Evolutionary conservation across 2,113 vertebrate species (phyloP), one percentile per base, ranked within the genome.

Genomic region (Leiothrix lutea): DNA sequence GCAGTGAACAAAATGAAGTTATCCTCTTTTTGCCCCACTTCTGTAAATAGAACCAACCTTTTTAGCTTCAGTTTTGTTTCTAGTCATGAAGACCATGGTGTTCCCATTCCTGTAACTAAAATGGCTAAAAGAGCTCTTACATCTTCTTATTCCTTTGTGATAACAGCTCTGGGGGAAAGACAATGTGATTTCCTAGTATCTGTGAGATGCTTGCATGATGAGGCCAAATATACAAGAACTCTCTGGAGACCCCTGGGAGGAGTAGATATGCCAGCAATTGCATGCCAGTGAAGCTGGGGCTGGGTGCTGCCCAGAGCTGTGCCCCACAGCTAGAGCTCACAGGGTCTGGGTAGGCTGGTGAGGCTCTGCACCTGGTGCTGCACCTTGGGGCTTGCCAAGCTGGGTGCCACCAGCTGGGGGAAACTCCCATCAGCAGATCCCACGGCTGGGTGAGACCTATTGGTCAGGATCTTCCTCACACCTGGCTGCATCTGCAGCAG

Each of bases 51-150:
- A 73, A 81, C 13, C 18, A 54, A 44, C 3, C 2, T 14, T 86
- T 80, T 86, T 11, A 20, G 38, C 86, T 94, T 94, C 51, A 42
- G 75, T 95, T 95, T 92, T 94, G 35, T 86, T 86, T 88, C 72
- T 54, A 33, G 38, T 75, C 3, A 5, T 22, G 28, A n/a, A 88
- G 44, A 66, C 10, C 24, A 29, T 31, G 4, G 3, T 48, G 24
- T 57, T 71, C 72, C 67, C 9, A 33, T 83, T 86, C 26, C 38
- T 2, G 0, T 38, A 83, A 35, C 38, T 80, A 66, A 75, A 70
- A 54, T 19, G 42, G n/a, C 72, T 78, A 31, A 85, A 86, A 69
- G n/a, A 11, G 20, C 28, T 79, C 18, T 71, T 19, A 17, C 8
- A 14, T 42, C 36, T 50, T 54, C 36, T 28, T 29, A 29, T 65